Evolutionary conservation across 2,888 invertebrate genomes (phyloP).

Genomic region (Nomada fabriciana): DNA sequence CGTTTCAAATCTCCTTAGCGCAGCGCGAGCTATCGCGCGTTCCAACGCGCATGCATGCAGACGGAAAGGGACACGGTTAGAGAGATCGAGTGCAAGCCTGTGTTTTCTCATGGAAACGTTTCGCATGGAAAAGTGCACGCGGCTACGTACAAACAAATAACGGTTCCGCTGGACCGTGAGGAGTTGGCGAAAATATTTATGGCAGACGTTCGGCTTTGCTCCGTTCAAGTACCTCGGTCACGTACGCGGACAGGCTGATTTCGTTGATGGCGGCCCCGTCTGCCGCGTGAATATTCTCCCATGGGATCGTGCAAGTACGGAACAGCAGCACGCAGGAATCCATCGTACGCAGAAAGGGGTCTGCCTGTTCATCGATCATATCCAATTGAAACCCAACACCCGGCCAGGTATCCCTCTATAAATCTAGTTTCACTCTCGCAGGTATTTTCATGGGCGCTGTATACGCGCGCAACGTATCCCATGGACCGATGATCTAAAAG

Average conservation of each 20-base stretch:
- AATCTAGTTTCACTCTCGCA: constrained; percentile 69
- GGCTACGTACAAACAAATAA: constrained; percentile 63
- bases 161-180: constrained; percentile 23
- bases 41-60: constrained; percentile 25
- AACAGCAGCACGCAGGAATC: background rate
- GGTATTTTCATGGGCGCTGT: constrained; percentile 53
- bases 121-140: constrained; percentile 41
- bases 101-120: constrained; percentile 37
- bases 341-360: constrained; percentile 42
- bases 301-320: too few species aligned
- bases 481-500: background rate
- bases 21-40: constrained; percentile 8
- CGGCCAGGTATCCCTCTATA: constrained; percentile 71
- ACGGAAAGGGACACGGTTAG: background rate
- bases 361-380: constrained; percentile 77
- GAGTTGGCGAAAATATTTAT: constrained; percentile 67
- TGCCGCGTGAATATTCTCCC: constrained; percentile 8
- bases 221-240: constrained; percentile 22
- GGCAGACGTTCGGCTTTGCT: constrained; percentile 22
- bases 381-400: constrained; percentile 81
- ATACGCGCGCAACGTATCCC: too few species aligned
- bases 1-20: constrained; percentile 64
- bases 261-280: background rate
- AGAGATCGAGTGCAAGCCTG: constrained; percentile 35
- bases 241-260: background rate